Percentiles rank a stretch among this genome's conserved stretches.
Conservation (phyloP, 1,140 invertebrate genomes). For the Neoseiulus cucumeris region DNA sequence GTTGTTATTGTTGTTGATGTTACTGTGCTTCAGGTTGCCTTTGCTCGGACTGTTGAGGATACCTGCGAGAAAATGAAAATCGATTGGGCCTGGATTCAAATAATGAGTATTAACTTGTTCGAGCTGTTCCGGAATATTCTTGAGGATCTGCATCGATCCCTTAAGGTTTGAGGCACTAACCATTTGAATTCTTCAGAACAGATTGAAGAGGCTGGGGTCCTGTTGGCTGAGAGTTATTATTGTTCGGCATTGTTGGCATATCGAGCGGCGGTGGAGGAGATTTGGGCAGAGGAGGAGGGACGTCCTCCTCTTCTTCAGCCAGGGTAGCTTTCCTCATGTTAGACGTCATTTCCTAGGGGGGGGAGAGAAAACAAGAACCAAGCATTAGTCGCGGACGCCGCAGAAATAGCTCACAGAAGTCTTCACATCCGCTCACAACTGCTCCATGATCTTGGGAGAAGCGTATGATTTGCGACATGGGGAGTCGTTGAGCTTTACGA, state of each 20-base stretch:
- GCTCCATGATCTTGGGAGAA: too few species aligned
- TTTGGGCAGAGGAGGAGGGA: conserved; percentile 17
- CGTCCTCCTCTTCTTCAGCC: conserved; percentile 9
- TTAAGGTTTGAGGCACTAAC: not conserved
- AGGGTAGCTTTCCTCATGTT: not conserved
- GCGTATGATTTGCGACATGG: too few species aligned
- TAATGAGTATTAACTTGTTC: too few species aligned
- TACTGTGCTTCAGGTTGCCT: conserved; percentile 3
- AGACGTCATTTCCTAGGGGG: not conserved
- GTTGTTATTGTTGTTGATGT: not conserved
- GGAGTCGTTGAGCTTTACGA: too few species aligned
- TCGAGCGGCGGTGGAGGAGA: conserved; percentile 17
- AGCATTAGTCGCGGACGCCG: too few species aligned
- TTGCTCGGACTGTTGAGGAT: conserved; percentile 3
- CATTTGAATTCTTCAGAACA: not conserved
- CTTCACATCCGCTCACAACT: too few species aligned
- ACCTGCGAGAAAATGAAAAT: not conserved
- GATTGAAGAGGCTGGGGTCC: conserved; percentile 5
- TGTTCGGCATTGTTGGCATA: not conserved
- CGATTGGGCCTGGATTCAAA: not conserved
- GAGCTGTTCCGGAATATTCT: too few species aligned
- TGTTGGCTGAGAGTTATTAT: not conserved
- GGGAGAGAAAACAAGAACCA: too few species aligned
- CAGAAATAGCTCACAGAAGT: too few species aligned
- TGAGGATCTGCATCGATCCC: not conserved